phyloP scores from a whole-genome alignment of 2,797 vertebrate genomes.

The Anas bernieri region DNA sequence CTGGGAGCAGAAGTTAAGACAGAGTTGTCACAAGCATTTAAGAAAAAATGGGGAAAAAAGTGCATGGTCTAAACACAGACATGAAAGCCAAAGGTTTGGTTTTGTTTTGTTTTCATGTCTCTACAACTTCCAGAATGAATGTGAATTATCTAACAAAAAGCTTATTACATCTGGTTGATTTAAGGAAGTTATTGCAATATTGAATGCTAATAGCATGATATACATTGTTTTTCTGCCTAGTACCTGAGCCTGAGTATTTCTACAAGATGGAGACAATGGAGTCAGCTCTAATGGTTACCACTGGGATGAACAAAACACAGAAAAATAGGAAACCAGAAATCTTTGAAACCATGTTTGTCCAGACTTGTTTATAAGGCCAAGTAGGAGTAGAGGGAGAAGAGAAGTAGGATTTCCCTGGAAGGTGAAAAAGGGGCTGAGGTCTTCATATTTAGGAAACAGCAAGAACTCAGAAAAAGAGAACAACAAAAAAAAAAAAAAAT shows the following conservation, averaged over 20 bases:
- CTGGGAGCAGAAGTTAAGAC: neutral
- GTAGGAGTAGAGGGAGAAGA: neutral
- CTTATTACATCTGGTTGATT: neutral
- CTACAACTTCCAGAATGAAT: neutral
- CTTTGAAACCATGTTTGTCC: neutral
- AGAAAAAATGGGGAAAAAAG: neutral
- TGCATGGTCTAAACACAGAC: neutral
- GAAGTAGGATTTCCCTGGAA: neutral
- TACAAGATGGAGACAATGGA: neutral
- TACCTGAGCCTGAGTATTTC: neutral
- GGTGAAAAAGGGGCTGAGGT: neutral
- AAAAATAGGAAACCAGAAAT: neutral
- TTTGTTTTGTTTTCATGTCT: neutral
- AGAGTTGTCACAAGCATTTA: neutral
- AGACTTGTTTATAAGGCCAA: neutral
- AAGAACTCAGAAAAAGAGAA: neutral
- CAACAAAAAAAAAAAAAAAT: fast-evolving
- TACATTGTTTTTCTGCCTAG: neutral
- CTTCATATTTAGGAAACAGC: neutral
- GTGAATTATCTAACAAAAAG: neutral
- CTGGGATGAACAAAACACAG: neutral
- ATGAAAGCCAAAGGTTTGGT: neutral
- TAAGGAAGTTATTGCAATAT: neutral
- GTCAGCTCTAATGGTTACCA: neutral
- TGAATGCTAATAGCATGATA: neutral